These are phyloP conservation scores for Idaea biselata DNA, from an alignment of 2,888 invertebrate genomes.

Conservation along the genomic window DNA sequence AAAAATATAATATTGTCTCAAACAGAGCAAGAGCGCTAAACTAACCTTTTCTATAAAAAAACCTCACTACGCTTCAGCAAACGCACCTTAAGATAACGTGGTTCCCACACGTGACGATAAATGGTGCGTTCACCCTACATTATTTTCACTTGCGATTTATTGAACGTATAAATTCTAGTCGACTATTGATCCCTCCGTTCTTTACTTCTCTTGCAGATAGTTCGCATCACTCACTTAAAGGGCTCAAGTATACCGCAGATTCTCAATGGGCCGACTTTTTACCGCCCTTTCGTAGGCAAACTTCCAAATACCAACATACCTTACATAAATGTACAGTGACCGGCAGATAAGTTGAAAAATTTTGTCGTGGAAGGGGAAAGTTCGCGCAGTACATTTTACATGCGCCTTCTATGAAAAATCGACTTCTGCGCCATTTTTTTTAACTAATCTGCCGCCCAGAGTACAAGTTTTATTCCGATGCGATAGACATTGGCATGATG, in stretches of 20 bases:
- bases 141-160: constrained; percentile 20
- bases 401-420: too few species aligned
- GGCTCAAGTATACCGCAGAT: neutral
- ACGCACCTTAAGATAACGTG: neutral
- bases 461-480: too few species aligned
- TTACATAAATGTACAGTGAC: too few species aligned
- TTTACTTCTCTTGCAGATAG: constrained; percentile 3
- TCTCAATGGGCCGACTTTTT: neutral
- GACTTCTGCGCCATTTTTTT: too few species aligned
- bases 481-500: too few species aligned
- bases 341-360: too few species aligned
- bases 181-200: constrained; percentile 13
- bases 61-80: neutral
- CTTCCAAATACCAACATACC: too few species aligned
- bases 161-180: constrained; percentile 15
- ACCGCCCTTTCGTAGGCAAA: neutral
- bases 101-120: constrained; percentile 10
- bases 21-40: neutral
- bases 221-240: neutral
- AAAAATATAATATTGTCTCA: too few species aligned
- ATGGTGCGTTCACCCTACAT: constrained; percentile 18
- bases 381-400: too few species aligned
- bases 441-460: too few species aligned
- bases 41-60: neutral
- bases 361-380: too few species aligned